Base-by-base conservation (phyloP, 2,888 invertebrate species). In the Drosophila conformis region DNA sequence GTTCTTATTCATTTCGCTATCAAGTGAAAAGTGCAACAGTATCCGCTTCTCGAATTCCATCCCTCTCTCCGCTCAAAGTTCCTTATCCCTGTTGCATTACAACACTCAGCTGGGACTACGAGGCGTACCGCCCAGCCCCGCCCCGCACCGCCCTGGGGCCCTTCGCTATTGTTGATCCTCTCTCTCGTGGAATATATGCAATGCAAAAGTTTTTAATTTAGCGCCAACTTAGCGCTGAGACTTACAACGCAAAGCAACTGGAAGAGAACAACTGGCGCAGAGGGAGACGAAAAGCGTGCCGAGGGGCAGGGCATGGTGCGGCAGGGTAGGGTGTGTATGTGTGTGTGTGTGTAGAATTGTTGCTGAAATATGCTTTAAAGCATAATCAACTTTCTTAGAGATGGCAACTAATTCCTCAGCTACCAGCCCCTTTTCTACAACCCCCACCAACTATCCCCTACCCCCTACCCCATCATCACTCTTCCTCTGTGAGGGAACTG, bases 171-270 rank as follows among this genome's bases (percentile, higher is more conserved):
- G 80, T 65, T 77, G 70, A 73, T 81, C 70, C 82, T 76, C 63
- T 31, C 61, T 13, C 73, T 69, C 67, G 69, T 74, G 87, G 82
- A 86, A 88, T 90, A 90, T 88, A 86, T 85, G 85, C 86, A 90
- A 88, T 74, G 87, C 76, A 76, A 90, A 90, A 90, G 82, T 90
- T 87, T 87, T 87, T 87, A 87, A 87, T 87, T 87, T 87, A 90
- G 86, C 86, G 90, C 87, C 89, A 87, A 90, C 90, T 90, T 87
- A 89, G 85, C 87, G 76, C 85, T 73, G 84, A 78, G 90, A 84
- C 86, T 84, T 76, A 61, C 82, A 78, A 54, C 69, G 87, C 69
- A 77, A 89, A 89, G 90, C 84, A 89, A 83, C 89, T 86, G 87
- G 67, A 86, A 77, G 83, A 73, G 54, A 70, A 82, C 88, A 77